These are phyloP conservation scores for Lochmaea crataegi DNA, from an alignment of 2,888 invertebrate species.

Conservation along the genomic window DNA sequence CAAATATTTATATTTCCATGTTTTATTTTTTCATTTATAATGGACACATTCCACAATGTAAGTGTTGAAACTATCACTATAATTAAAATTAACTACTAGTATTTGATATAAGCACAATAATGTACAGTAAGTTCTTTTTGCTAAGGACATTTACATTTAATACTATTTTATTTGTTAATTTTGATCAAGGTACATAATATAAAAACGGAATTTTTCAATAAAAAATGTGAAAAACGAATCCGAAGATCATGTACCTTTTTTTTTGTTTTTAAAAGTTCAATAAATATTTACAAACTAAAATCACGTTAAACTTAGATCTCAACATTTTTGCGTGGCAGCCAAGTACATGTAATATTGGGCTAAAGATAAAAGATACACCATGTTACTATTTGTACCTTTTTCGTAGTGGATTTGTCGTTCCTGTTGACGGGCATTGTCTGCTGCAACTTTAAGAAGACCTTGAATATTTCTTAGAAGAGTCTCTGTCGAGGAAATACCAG, in stretches of 20 bases:
- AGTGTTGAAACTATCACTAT: constrained; percentile 3
- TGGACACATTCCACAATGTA: background rate
- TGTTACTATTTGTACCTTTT: constrained; percentile 82
- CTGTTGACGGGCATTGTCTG: constrained; percentile 95
- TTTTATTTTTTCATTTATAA: too few species aligned
- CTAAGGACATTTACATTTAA: constrained; percentile 7
- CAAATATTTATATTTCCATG: background rate
- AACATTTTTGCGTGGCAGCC: constrained; percentile 65
- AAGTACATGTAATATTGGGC: constrained; percentile 67
- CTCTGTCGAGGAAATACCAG: constrained; percentile 86
- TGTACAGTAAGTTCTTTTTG: background rate
- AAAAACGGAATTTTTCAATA: background rate
- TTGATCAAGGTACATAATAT: background rate
- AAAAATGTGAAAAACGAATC: background rate
- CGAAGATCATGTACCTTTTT: background rate
- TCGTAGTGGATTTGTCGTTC: constrained; percentile 96
- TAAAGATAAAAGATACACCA: constrained; percentile 65
- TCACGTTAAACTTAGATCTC: constrained; percentile 46
- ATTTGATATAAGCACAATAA: background rate
- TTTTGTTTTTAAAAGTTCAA: constrained; percentile 17
- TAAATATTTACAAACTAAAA: constrained; percentile 43
- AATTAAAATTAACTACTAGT: background rate
- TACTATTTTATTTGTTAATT: background rate
- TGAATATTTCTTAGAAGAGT: constrained; percentile 95
- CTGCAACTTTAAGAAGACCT: constrained; percentile 95